These are phyloP conservation scores for Pycnonotus jocosus DNA, from an alignment of 2,113 vertebrate genomes.

Conservation along the genomic window DNA sequence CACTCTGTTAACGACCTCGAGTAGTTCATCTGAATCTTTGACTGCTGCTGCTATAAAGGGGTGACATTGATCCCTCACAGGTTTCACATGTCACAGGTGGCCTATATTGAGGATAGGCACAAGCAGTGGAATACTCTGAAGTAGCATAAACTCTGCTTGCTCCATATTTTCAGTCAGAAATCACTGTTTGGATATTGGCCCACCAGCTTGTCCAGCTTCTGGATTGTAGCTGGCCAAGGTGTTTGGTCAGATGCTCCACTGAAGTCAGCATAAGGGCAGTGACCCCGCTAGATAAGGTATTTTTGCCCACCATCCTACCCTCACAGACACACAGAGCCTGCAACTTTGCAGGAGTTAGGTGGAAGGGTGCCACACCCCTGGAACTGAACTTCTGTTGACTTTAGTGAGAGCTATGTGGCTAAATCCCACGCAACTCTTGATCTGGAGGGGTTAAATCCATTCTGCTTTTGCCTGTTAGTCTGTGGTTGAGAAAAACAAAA, in stretches of 20 bases:
- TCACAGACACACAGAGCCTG: background rate
- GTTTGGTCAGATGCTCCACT: background rate
- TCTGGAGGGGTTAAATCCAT: constrained; percentile 19
- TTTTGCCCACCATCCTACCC: background rate
- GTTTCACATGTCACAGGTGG: background rate
- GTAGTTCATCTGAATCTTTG: background rate
- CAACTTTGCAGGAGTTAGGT: background rate
- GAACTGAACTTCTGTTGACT: constrained; percentile 28
- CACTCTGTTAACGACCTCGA: background rate
- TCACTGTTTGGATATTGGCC: background rate
- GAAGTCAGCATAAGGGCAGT: background rate
- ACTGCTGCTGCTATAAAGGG: background rate
- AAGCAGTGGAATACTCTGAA: background rate
- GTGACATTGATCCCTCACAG: background rate
- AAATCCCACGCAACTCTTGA: constrained; percentile 1
- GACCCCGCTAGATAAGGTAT: background rate
- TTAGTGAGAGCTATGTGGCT: background rate
- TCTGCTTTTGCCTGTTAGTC: background rate
- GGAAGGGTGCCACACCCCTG: background rate
- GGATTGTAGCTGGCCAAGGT: background rate
- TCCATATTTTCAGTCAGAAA: background rate
- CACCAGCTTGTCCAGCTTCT: background rate
- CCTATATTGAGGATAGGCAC: background rate
- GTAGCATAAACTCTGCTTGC: background rate
- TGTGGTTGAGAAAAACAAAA: background rate